phyloP scores from a whole-genome alignment of 1,140 invertebrate species.

The Dinoponera quadriceps region DNA sequence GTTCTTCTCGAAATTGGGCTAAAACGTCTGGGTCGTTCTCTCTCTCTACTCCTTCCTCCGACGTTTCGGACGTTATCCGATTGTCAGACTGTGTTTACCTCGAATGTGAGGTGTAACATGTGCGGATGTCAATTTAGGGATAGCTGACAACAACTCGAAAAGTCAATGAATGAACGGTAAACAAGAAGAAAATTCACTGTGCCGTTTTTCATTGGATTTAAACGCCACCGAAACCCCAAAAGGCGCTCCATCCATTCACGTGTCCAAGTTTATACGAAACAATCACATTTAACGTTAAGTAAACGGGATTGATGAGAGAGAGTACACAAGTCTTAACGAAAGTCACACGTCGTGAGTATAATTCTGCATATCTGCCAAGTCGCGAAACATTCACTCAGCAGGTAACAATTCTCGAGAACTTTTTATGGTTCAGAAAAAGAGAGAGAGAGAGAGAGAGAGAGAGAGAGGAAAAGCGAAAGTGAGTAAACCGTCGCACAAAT shows the following conservation, averaged over 20 bases:
- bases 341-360: neutral
- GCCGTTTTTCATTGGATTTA: slow-evolving; percentile 24
- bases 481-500: neutral
- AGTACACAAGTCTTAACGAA: too few relatives aligned
- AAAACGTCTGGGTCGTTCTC: too few relatives aligned
- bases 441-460: slow-evolving; percentile 26
- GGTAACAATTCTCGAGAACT: neutral
- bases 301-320: too few relatives aligned
- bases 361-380: neutral
- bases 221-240: slow-evolving; percentile 22
- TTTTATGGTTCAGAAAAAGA: neutral
- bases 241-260: neutral
- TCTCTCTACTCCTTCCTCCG: neutral
- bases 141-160: slow-evolving; percentile 8
- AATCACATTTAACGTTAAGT: slow-evolving; percentile 31
- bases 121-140: slow-evolving; percentile 21
- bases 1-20: too few relatives aligned
- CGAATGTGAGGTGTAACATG: slow-evolving; percentile 15
- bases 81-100: slow-evolving; percentile 34
- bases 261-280: slow-evolving; percentile 7
- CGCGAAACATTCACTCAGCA: neutral
- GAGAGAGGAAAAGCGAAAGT: slow-evolving; percentile 1
- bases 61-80: slow-evolving; percentile 32
- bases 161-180: slow-evolving; percentile 41
- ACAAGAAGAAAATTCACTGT: slow-evolving; percentile 30